Evolutionary conservation across 2,888 invertebrate genomes (phyloP), one percentile per base, ranked within the genome.

Genomic region (Junonia oenone): DNA sequence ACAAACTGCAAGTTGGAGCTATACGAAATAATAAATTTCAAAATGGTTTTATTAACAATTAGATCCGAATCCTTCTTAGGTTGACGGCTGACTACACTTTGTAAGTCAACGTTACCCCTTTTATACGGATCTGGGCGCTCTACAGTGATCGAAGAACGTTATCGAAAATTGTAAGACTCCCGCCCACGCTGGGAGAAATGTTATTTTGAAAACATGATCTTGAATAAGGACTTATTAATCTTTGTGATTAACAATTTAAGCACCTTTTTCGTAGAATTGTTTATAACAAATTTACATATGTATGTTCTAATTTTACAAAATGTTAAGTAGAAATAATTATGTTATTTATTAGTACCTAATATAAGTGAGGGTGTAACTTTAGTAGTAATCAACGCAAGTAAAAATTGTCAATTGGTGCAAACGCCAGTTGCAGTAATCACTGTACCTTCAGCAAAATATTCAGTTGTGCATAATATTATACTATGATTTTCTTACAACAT

Each of bases 11-110:
- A n/a, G 0, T 40, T 11, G 13, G 5, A 38, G 9, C n/a, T n/a
- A n/a, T n/a, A n/a, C n/a, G 9, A 40, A 40, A 11, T 19, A 9
- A 17, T 19, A 17, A 19, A n/a, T 43, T 26, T 43, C 22, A 26
- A 43, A 26, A 19, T 26, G 1, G 43, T 13, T 43, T 11, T 2
- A 43, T 22, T 37, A 14, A n/a, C 13, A 26, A 22, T 43, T 43
- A 56, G 62, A 66, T 64, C 71, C 63, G 63, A 58, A 61, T 66
- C 63, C 67, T 64, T 49, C 53, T 64, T 62, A 66, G 71, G 71
- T 66, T 65, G 63, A 48, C 62, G 62, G 61, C 68, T 72, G 70
- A 82, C 81, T 82, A 72, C 72, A 72, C 58, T 58, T 46, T 56
- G 56, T 56, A 37, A 60, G 63, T 52, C 40, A 51, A 56, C 56